phyloP scores from a whole-genome alignment of 2,888 invertebrate genomes.

The Seladonia tumulorum region DNA sequence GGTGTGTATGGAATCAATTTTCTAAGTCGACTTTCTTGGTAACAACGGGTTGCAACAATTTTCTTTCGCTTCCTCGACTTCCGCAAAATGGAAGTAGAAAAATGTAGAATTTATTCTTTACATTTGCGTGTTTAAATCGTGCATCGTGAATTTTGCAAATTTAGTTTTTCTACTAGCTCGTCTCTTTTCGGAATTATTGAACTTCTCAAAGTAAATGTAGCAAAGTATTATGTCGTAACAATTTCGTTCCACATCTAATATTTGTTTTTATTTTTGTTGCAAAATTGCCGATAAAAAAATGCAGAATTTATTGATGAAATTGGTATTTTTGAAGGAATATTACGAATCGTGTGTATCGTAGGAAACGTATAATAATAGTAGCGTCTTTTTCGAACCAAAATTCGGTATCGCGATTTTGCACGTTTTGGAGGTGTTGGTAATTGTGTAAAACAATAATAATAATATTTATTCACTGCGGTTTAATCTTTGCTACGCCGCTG shows the following conservation, averaged over 20 bases:
- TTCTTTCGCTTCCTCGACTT: background rate
- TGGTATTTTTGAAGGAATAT: background rate
- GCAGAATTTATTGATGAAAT: background rate
- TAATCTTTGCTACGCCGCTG: slow-evolving; percentile 14
- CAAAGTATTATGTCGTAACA: too few relatives aligned
- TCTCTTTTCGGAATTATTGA: too few relatives aligned
- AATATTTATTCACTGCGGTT: slow-evolving; percentile 1
- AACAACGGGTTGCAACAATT: background rate
- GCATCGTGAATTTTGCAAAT: too few relatives aligned
- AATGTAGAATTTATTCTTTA: background rate
- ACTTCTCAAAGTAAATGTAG: too few relatives aligned
- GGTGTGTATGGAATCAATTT: background rate
- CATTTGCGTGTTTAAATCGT: too few relatives aligned
- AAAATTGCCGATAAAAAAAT: background rate
- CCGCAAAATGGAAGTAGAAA: background rate
- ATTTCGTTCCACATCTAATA: too few relatives aligned
- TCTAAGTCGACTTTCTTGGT: background rate
- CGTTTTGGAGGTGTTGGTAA: background rate
- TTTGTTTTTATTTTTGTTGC: background rate
- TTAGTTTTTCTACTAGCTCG: too few relatives aligned
- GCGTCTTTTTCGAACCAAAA: background rate
- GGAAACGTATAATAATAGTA: background rate
- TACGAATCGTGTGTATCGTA: too few relatives aligned
- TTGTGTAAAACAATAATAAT: slow-evolving; percentile 21
- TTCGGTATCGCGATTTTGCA: background rate